These are phyloP conservation scores for Pristionchus exspectatus DNA, from an alignment of 2,888 invertebrate genomes.

Conservation along the genomic window DNA sequence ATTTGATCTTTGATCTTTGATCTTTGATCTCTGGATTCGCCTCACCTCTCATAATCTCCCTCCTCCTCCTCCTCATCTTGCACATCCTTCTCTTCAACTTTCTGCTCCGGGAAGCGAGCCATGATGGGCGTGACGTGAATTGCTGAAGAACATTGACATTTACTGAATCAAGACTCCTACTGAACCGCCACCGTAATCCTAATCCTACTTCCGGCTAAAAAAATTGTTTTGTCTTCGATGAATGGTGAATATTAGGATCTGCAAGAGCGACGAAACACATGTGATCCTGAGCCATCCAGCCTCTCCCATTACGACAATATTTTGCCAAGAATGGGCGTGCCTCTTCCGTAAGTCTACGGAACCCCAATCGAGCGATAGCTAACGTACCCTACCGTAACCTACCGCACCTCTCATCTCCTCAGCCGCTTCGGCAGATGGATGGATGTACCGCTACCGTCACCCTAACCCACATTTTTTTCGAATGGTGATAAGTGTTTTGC, in stretches of 20 bases:
- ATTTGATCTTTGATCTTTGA: no score
- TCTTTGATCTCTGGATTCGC: background rate
- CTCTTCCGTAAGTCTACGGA: background rate
- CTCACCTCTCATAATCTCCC: background rate
- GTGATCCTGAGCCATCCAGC: background rate
- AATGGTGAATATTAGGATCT: no score
- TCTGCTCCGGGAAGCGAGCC: slow-evolving; percentile 45
- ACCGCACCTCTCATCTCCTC: slow-evolving; percentile 52
- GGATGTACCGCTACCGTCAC: no score
- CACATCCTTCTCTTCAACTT: background rate
- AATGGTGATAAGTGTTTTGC: no score
- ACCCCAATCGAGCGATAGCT: background rate
- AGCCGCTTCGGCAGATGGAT: background rate
- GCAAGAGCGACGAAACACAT: background rate
- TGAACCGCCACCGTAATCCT: background rate
- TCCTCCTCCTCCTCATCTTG: slow-evolving; percentile 18
- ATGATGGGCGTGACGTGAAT: slow-evolving; percentile 50
- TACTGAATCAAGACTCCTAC: background rate
- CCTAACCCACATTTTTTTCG: no score
- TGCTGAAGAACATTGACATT: background rate
- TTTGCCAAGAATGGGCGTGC: background rate
- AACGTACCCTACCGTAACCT: background rate
- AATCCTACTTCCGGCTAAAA: background rate
- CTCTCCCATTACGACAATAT: background rate
- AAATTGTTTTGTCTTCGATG: no score